Evolutionary conservation across 2,888 invertebrate genomes (phyloP), one percentile per base, ranked within the genome.

Genomic region (Caenorhabditis virilis): DNA sequence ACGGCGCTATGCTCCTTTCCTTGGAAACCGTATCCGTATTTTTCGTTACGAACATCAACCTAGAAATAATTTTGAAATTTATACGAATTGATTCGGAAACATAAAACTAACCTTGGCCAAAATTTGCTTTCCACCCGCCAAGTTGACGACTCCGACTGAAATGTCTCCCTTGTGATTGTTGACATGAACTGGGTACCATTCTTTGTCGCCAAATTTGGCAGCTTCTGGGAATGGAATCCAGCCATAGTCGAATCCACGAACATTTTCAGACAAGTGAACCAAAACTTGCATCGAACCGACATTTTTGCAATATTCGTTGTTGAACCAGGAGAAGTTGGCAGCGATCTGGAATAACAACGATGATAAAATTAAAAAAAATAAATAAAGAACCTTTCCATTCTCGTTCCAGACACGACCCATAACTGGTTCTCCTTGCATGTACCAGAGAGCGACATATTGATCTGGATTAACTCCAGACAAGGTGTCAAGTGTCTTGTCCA

Each of bases 181-280:
- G 38, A 75, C 75, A 47, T 75, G 72, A 22, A 75, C 72, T 22
- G 75, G 75, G 48, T 65, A 58, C 74, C 74, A 74, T 38, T 67
- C 68, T 69, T 74, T 74, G 47, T 70, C 76, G 23, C 72, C 74
- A 62, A 72, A 75, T 26, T 61, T 56, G 49, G 79, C 79, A 20
- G 79, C 79, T 49, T 73, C 74, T 30, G 63, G 58, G 75, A 72
- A 80, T 18, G 78, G 69, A 46, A 69, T 70, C 80, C 79, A 80
- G 33, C 57, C 72, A 64, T 78, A 80, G 69, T 80, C 78, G 70
- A 73, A 79, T 42, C 79, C 80, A 48, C 78, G 76, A 20, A 80
- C 72, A 49, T 65, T 67, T 36, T 80, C 79, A n/a, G 74, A 62
- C 27, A 78, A 61, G 56, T 80, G 66, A 66, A 67, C 49, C 43